Evolutionary conservation across 2,797 vertebrate species (phyloP).

Genomic region (Neoniphon sammara): DNA sequence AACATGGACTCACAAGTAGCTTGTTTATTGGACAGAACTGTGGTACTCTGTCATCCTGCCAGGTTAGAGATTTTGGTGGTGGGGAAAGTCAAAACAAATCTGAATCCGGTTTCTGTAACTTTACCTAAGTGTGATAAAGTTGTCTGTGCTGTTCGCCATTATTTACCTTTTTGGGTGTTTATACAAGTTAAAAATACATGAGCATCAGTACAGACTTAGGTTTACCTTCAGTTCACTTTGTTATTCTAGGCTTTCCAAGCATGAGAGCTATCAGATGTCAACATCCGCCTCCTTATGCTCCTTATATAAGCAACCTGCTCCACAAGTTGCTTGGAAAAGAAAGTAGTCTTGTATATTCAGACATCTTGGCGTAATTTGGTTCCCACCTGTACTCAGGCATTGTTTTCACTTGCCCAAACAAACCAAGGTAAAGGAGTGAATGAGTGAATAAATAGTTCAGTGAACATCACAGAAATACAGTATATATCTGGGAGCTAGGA

Average conservation of each 20-base stretch:
- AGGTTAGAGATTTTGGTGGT: not conserved
- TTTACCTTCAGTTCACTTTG: constrained; percentile 30
- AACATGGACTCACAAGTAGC: not conserved
- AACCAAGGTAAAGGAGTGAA: too few species aligned
- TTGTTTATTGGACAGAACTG: constrained; percentile 8
- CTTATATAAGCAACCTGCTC: too few species aligned
- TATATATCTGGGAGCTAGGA: too few species aligned
- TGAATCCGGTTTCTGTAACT: not conserved
- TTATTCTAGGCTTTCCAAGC: not conserved
- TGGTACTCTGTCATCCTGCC: constrained; percentile 1
- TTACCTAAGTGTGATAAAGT: constrained; percentile 26
- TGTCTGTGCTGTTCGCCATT: constrained; percentile 28
- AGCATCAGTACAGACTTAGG: constrained; percentile 15
- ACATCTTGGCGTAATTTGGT: too few species aligned
- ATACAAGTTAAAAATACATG: constrained; percentile 40
- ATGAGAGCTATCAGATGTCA: too few species aligned
- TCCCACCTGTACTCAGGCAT: too few species aligned
- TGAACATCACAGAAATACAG: not conserved
- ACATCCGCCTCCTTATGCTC: too few species aligned
- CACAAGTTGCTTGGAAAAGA: too few species aligned
- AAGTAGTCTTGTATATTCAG: too few species aligned
- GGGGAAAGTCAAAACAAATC: constrained; percentile 15
- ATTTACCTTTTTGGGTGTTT: too few species aligned
- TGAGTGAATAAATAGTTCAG: too few species aligned
- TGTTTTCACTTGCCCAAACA: too few species aligned